Conservation (phyloP, 2,888 invertebrate species). For the Drosophila lacicola region DNA sequence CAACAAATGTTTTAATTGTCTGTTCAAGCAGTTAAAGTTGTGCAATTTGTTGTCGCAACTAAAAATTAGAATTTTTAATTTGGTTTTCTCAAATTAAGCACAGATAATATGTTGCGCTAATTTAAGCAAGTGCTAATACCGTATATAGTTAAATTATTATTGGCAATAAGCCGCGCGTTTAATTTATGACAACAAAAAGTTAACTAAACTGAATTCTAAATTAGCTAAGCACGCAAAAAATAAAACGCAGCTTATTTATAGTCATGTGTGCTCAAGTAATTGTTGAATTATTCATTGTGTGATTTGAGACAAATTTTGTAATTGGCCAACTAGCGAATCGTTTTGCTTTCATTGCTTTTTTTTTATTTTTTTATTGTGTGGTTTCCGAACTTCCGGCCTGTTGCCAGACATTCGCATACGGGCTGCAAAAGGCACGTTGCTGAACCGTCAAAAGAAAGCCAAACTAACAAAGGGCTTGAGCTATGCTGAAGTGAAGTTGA, state of each 20-base stretch:
- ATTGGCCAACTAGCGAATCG: constrained; percentile 36
- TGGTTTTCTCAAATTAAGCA: constrained; percentile 3
- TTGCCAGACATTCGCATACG: neutral
- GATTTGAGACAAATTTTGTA: constrained; percentile 18
- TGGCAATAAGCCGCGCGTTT: constrained; percentile 1
- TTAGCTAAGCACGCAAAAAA: constrained; percentile 27
- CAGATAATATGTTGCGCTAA: constrained; percentile 2
- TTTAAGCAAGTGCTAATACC: constrained; percentile 12
- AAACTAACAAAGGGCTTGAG: constrained; percentile 2
- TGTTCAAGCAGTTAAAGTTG: neutral
- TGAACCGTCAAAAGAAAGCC: constrained; percentile 22
- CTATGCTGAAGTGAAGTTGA: constrained; percentile 10
- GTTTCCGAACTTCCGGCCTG: constrained; percentile 14
- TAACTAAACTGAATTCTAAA: neutral
- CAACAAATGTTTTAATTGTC: constrained; percentile 26
- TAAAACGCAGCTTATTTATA: neutral
- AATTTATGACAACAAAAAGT: constrained; percentile 5
- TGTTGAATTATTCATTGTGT: constrained; percentile 21
- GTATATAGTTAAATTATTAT: constrained; percentile 18
- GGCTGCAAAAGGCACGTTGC: neutral
- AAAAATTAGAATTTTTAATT: constrained; percentile 4
- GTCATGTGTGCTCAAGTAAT: constrained; percentile 22
- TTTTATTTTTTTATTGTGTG: neutral
- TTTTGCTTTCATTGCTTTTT: constrained; percentile 12
- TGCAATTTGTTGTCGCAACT: constrained; percentile 7